Evolutionary conservation across 2,797 vertebrate genomes (phyloP), one percentile per base, ranked within the genome.

Genomic region (Hippopotamyrus pictus): DNA sequence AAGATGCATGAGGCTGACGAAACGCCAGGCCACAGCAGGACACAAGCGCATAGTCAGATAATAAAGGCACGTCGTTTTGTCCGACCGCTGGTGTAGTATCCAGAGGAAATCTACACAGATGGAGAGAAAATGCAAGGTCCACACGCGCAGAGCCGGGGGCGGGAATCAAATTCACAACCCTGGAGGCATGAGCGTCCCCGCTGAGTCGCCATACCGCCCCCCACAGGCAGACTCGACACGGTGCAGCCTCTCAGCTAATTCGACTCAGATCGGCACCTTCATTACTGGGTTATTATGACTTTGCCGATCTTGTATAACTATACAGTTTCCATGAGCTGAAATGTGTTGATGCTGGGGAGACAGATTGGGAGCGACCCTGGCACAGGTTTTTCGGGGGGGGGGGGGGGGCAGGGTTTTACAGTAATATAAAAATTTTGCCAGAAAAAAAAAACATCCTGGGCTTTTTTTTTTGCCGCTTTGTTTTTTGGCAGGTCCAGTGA

Each of bases 401-500:
- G 1, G 22, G 33, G 69, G 33, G 33, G 69, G 12, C 29, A 62
- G 89, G 54, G 83, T 83, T 57, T 33, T 41, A 57, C 54, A n/a
- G 54, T 57, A 83, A 50, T 51, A n/a, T 51, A 62, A 51, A 54
- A 44, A 37, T 19, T 88, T 62, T 88, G 69, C 76, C 48, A 62
- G 44, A 41, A 76, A 41, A 76, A 46, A 51, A 44, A 62, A 46
- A 51, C 89, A 90, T 83, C 69, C 89, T 65, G 89, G 7, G 54
- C 37, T 3, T 46, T 88, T 88, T 87, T 88, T 73, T 37, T 25
- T 0, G 25, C 73, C 29, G 51, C 25, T 88, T 19, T 89, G 41
- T 69, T 57, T 25, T 88, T 73, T 59, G 76, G 51, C 44, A 84
- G 87, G 57, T 12, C 86, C 89, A 76, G 29, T 86, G 82, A 91